Conservation (phyloP, 2,113 vertebrate genomes). For the Onychostruthus taczanowskii region DNA sequence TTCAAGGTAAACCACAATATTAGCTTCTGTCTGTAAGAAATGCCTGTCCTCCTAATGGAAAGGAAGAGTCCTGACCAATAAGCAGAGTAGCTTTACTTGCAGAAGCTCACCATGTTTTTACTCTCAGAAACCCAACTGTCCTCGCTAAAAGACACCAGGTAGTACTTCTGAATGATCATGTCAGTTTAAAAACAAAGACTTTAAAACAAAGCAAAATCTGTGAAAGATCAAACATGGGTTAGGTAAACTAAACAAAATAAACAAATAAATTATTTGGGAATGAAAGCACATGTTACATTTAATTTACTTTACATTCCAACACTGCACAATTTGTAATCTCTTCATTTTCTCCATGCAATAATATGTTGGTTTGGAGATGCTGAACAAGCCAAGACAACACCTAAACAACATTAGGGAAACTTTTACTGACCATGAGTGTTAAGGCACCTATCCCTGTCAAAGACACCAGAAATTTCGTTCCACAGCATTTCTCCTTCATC, state of each 20-base stretch:
- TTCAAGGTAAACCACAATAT: neutral
- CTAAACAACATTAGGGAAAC: neutral
- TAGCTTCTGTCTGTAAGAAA: neutral
- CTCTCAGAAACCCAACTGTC: neutral
- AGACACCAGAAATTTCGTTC: neutral
- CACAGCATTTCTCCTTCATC: neutral
- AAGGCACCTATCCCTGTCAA: neutral
- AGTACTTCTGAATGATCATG: neutral
- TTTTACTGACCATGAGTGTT: neutral
- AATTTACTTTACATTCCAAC: neutral
- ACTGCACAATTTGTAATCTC: neutral
- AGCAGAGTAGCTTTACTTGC: neutral
- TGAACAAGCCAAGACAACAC: neutral
- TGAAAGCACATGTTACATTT: neutral
- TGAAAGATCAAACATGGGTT: neutral
- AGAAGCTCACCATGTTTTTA: neutral
- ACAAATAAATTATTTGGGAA: neutral
- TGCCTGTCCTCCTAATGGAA: neutral
- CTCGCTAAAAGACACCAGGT: neutral
- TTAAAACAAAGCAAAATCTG: neutral
- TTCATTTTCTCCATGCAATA: neutral
- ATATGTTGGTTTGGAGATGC: accelerated
- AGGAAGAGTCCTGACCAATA: neutral
- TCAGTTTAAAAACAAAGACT: neutral
- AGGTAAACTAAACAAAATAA: neutral